Percentiles rank a stretch among this genome's conserved stretches.
phyloP scores from a whole-genome alignment of 2,797 vertebrate genomes.

The Thaleichthys pacificus region DNA sequence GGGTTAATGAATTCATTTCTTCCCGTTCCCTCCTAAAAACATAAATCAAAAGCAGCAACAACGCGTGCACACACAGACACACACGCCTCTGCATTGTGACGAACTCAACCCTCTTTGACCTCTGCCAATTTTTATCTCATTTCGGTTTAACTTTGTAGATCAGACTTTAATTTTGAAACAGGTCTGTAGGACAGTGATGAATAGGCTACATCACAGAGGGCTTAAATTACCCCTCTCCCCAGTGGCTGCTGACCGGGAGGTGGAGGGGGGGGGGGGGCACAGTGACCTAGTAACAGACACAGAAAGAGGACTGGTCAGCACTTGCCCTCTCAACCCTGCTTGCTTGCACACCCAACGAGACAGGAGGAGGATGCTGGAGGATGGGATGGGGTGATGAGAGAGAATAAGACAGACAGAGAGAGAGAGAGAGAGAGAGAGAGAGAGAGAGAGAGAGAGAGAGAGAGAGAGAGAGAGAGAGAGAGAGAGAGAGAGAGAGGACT shows the following conservation, averaged over 20 bases:
- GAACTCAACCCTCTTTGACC: conserved; percentile 87
- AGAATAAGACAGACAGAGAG: not conserved
- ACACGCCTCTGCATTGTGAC: conserved; percentile 79
- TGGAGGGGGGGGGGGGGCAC: conserved; percentile 66
- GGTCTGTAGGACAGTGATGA: conserved; percentile 94
- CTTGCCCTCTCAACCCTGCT: conserved; percentile 84
- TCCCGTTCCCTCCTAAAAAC: conserved; percentile 65
- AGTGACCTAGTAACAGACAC: conserved; percentile 78
- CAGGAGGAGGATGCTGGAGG: conserved; percentile 33
- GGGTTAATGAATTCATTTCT: conserved; percentile 59
- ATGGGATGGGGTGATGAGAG: conserved; percentile 7
- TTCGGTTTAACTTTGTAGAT: conserved; percentile 98
- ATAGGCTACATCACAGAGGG: conserved; percentile 94
- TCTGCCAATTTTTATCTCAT: conserved; percentile 97
- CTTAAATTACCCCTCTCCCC: conserved; percentile 96
- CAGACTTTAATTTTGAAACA: conserved; percentile 98
- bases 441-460: not conserved
- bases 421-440: conserved; percentile 1
- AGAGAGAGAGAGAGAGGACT: not conserved
- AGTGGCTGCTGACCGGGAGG: conserved; percentile 78
- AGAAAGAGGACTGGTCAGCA: conserved; percentile 86
- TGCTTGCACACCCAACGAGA: conserved; percentile 72
- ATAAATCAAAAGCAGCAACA: conserved; percentile 78
- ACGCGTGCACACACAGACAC: conserved; percentile 43
- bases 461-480: not conserved